Evolutionary conservation across 1,140 invertebrate genomes (phyloP), one percentile per base, ranked within the genome.

Genomic region (Spodoptera litura): DNA sequence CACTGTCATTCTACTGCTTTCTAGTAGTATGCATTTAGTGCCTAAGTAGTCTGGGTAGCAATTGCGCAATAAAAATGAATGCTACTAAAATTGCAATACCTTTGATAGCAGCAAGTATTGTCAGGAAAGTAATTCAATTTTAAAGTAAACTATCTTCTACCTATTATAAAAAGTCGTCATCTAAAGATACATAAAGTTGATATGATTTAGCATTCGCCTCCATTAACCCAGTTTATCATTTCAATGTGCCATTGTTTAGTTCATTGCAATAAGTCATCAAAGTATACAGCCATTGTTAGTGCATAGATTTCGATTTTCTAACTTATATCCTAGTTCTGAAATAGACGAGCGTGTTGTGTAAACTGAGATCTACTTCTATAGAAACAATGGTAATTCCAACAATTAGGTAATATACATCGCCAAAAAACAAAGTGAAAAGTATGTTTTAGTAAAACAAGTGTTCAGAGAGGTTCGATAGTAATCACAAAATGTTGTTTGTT

Each of bases 211-310:
- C 52, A 25, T 31, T 11, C 53, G 51, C n/a, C 10, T 53, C 25
- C 31, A 74, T 59, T 64, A 59, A 27, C 12, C 38, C 10, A 38
- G 44, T 75, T 79, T 81, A 84, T 79, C 81, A 81, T 85, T 86
- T 85, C 82, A 87, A 87, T 83, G 72, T 78, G 56, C 35, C 79
- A 83, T 87, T 87, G 85, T 87, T 68, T 73, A 55, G 72, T 71
- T 52, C 53, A 35, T 20, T 20, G 13, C 76, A 78, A 78, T 61
- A 78, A 78, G 66, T 61, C 53, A 56, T 35, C 38, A 20, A 71
- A 51, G 66, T 59, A 27, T 44, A 12, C 6, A 20, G 2, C 76
- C 74, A 84, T 84, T 84, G 83, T 84, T 80, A 35, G 35, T 49
- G 9, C 25, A 64, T 11, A 51, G 52, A 59, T 38, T 61, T n/a